Evolutionary conservation across 2,888 invertebrate genomes (phyloP), one percentile per base, ranked within the genome.

Genomic region (Conus canariensis): DNA sequence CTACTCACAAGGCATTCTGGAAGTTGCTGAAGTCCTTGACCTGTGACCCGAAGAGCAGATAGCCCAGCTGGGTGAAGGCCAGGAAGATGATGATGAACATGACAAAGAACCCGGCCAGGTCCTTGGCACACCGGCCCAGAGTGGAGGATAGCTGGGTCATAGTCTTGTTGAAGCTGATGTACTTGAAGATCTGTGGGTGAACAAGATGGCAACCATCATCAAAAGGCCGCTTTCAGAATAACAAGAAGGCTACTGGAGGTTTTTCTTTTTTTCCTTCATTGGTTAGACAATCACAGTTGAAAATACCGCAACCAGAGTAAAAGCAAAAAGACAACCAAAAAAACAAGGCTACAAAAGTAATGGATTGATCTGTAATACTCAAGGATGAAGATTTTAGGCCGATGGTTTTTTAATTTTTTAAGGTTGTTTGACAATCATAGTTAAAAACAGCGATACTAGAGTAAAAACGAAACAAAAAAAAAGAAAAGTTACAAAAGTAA

Each of bases 41-140:
- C 96, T 97, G 97, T 7, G 97, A 97, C 86, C 98, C 98, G 95
- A 98, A 98, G 30, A 98, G 96, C 58, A 98, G 96, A 92, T 97
- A 97, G 16, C 98, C 98, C 88, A 98, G 96, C 96, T 98, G 97
- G 1, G 98, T 97, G 96, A 98, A 98, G 59, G 98, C 98, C 94
- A 98, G 96, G 96, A 98, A 98, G 74, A 98, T 97, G 92, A 98
- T 97, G 95, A 97, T 97, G 96, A 98, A 98, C 98, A 98, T 98
- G 30, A 98, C 96, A 22, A 97, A 97, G 95, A 98, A 98, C 14
- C 98, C 98, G 70, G 97, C 96, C 92, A 98, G 96, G 95, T 98
- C 98, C 94, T 97, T 97, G 9, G 97, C 97, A 95, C 98, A 98
- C 97, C 97, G 97, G 58, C 97, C 97, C 22, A 98, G 96, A 0